Conservation (phyloP, 2,888 invertebrate genomes). For the Eurytoma californica region DNA sequence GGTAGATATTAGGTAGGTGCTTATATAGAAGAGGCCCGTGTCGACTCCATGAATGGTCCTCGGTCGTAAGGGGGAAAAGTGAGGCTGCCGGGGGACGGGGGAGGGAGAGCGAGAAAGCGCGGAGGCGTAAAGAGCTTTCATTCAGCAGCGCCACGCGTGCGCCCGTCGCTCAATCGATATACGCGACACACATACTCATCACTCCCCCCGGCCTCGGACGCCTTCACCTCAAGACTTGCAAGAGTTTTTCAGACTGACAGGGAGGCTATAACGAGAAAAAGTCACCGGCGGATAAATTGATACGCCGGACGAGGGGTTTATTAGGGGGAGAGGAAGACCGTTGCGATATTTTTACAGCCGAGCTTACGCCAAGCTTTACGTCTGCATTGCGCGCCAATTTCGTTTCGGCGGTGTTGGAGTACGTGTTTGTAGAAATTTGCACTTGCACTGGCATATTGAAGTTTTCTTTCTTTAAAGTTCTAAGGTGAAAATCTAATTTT, state of each 20-base stretch:
- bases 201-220: background rate
- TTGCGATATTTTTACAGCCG: too few relatives aligned
- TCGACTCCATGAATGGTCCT: conserved; percentile 18
- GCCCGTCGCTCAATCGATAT: conserved; percentile 64
- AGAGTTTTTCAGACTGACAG: background rate
- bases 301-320: background rate
- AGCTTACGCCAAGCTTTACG: too few relatives aligned
- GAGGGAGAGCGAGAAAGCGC: conserved; percentile 45
- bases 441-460: too few relatives aligned
- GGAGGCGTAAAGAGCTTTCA: conserved; percentile 66
- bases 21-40: conserved; percentile 13
- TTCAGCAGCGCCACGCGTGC: conserved; percentile 67
- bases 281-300: background rate
- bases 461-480: too few relatives aligned
- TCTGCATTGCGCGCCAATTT: too few relatives aligned
- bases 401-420: too few relatives aligned
- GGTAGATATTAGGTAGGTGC: background rate
- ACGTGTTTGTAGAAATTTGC: too few relatives aligned
- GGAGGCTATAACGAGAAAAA: background rate
- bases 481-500: background rate
- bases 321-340: too few relatives aligned
- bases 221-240: background rate
- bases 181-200: conserved; percentile 52
- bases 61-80: background rate
- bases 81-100: background rate